Base-by-base conservation (phyloP, 2,113 vertebrate genomes). In the Odontophorus gujanensis region DNA sequence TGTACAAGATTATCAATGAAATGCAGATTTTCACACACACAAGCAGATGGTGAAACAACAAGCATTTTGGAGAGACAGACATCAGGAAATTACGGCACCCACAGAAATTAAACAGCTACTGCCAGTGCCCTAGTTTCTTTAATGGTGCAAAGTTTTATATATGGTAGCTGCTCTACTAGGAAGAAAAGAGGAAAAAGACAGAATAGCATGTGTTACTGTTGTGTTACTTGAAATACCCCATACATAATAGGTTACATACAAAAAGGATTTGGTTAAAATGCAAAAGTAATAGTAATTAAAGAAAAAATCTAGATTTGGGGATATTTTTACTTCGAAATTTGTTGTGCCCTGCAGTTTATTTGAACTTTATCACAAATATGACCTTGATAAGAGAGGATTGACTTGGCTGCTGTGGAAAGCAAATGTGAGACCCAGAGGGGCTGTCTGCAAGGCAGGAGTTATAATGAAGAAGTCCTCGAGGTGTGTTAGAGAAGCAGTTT, bases 21-120 rank as follows among this genome's bases (percentile, higher is more conserved):
- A 26, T 81, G 21, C 43, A 73, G 21, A 65, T 80, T 89, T 87
- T 55, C 83, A 75, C 28, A 42, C 12, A 61, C 10, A 38, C 65
- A 93, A 92, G 66, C 73, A 94, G 77, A 91, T 85, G 48, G 48
- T 20, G 82, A 92, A 82, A 7, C 25, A 81, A 8, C 43, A 26
- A 57, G 20, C 24, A 57, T 45, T 63, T 84, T 20, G n/a, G n/a
- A 87, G 66, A 79, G 7, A n/a, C 5, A 30, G 20, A n/a, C 36
- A 32, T 43, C 17, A 61, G 26, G 32, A 89, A 73, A 79, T 73
- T 57, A 43, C 13, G 81, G 14, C 34, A 40, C 34, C 21, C 25
- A 26, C 66, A 94, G 71, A 85, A 92, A 65, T 62, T 9, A 75
- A 93, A 61, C 11, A 22, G 13, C 40, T 72, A 11, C 7, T 26